Evolutionary conservation across 1,140 invertebrate species (phyloP), one percentile per base, ranked within the genome.

Genomic region (Tetragnatha versicolor): DNA sequence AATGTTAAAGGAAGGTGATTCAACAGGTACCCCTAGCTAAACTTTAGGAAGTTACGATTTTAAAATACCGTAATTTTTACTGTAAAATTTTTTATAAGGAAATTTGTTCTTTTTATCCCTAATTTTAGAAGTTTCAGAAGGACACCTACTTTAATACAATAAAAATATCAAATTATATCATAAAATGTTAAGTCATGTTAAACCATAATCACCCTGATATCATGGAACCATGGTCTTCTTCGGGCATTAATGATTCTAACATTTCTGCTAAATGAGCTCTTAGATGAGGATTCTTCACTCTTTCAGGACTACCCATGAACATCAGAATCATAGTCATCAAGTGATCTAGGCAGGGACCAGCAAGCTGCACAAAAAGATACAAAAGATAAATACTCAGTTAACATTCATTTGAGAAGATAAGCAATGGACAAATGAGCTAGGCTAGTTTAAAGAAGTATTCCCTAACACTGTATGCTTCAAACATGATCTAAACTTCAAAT

Each of bases 251-350:
- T 35, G 92, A 90, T 83, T 97, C 94, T 25, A 98, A 85, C 65
- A 92, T 93, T 86, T 97, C 95, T 0, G 96, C 96, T 51, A 98
- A 85, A 78, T 92, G 89, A 0, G 96, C 96, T 76, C 95, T 89
- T 58, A 97, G 87, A 89, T 98, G 96, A 22, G 96, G 97, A 89
- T 98, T 98, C 83, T 93, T 93, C 58, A 96, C 91, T 61, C 93
- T 87, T 6, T 90, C 85, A 0, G 92, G 89, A 80, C 92, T 93
- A 12, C 94, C 93, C 90, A 91, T 91, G 81, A 89, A 91, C 4
- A 90, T 86, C 4, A 91, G 82, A 39, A 91, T 86, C 45, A 90
- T 81, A 1, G 92, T 93, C 80, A 98, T 89, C 55, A 97, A 83
- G 73, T 87, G 85, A 83, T 91, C 88, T 75, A 94, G 83, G 81